Percentiles rank a stretch among this genome's conserved stretches.
Conservation (phyloP, 2,888 invertebrate species). For the Ennomos erosarius region DNA sequence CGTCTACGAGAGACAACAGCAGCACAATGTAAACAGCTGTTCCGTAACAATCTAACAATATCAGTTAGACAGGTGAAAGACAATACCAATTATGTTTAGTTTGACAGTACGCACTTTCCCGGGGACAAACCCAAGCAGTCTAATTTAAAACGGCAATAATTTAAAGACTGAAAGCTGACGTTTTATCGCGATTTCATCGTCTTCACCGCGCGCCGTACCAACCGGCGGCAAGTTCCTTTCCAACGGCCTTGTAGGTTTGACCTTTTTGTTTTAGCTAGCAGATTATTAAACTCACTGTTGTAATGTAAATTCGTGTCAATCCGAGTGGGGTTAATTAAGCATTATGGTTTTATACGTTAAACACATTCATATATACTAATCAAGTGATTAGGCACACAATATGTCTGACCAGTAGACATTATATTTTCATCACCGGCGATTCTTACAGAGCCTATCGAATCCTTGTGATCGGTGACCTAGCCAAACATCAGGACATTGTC, state of each 20-base stretch:
- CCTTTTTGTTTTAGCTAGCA: conserved; percentile 69
- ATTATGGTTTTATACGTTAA: neutral
- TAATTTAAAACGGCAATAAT: conserved; percentile 62
- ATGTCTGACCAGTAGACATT: too few relatives aligned
- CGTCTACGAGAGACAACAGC: too few relatives aligned
- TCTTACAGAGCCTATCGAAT: too few relatives aligned
- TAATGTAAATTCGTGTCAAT: conserved; percentile 11
- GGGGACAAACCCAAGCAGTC: conserved; percentile 20
- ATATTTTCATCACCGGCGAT: too few relatives aligned
- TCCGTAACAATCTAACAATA: too few relatives aligned
- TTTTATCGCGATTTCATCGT: conserved; percentile 70
- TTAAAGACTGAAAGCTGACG: conserved; percentile 62
- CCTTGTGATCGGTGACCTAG: too few relatives aligned
- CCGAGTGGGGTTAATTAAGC: conserved; percentile 6
- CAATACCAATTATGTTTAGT: conserved; percentile 1
- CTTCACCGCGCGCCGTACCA: conserved; percentile 66
- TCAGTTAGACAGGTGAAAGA: neutral
- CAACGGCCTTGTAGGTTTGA: conserved; percentile 76
- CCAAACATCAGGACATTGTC: too few relatives aligned
- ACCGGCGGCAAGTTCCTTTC: conserved; percentile 72
- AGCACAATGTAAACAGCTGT: too few relatives aligned
- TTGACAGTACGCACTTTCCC: neutral
- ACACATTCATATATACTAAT: too few relatives aligned
- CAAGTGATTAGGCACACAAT: too few relatives aligned
- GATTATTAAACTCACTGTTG: conserved; percentile 32